Evolutionary conservation across 2,888 invertebrate genomes (phyloP).

Genomic region (Heliconius aoede): DNA sequence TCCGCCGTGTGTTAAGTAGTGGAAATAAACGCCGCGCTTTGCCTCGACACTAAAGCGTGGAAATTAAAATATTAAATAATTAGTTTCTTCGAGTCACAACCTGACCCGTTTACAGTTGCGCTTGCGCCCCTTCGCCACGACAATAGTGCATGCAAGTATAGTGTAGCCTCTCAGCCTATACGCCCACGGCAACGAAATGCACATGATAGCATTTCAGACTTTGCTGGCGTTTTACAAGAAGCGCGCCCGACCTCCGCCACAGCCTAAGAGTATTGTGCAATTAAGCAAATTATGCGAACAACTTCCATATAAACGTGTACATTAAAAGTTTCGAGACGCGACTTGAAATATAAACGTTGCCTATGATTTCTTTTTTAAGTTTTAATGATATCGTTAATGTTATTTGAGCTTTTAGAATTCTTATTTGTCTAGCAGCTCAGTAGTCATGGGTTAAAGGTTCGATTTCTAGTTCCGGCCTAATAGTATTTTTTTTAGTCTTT

Average conservation of each 20-base stretch:
- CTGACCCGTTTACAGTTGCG: no score
- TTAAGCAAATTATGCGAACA: constrained; percentile 42
- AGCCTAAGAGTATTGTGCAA: constrained; percentile 44
- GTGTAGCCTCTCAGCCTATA: constrained; percentile 34
- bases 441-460: not conserved
- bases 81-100: no score
- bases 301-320: constrained; percentile 33
- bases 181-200: constrained; percentile 49
- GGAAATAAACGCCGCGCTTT: no score
- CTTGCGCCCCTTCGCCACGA: no score
- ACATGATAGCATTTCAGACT: constrained; percentile 50
- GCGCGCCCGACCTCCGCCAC: constrained; percentile 44
- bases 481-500: not conserved
- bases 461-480: not conserved
- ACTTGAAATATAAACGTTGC: constrained; percentile 23
- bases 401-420: not conserved
- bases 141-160: not conserved
- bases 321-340: constrained; percentile 32
- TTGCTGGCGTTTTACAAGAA: constrained; percentile 40
- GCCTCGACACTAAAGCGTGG: no score
- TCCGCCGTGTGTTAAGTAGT: no score
- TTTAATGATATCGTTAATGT: constrained; percentile 32
- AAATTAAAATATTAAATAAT: no score
- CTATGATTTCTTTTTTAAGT: constrained; percentile 29
- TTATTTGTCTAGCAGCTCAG: not conserved